Conservation (phyloP, 2,113 vertebrate genomes). For the Xenus cinereus region DNA sequence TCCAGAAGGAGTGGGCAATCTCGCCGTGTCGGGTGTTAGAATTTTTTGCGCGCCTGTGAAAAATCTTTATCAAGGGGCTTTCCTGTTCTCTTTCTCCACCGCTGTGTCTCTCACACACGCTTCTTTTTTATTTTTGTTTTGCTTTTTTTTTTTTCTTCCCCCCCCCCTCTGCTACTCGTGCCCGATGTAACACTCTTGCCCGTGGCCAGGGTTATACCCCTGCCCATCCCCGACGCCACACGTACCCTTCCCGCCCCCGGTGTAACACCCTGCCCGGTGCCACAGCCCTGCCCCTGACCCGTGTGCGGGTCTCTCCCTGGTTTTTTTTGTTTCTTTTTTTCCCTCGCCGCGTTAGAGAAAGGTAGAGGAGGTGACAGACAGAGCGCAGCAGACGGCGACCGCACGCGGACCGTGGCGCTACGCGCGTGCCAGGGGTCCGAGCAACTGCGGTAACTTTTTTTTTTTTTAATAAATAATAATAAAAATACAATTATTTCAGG, state of each 20-base stretch:
- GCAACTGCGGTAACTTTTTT: background rate
- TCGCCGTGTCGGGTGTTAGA: background rate
- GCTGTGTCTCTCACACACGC: too few relatives aligned
- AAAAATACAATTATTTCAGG: background rate
- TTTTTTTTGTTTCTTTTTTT: too few relatives aligned
- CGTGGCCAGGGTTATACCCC: too few relatives aligned
- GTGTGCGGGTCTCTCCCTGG: background rate
- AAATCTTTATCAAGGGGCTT: background rate
- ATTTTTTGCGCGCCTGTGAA: background rate
- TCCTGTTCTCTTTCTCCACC: background rate
- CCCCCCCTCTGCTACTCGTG: too few relatives aligned
- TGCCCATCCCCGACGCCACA: background rate
- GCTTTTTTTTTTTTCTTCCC: too few relatives aligned
- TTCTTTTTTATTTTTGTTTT: background rate
- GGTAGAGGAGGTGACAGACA: background rate
- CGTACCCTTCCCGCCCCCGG: background rate
- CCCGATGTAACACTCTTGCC: background rate
- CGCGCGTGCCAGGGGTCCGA: background rate
- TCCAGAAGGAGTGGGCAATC: background rate
- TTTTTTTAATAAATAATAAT: background rate
- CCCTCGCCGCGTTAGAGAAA: background rate
- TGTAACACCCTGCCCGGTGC: background rate
- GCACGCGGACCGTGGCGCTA: background rate
- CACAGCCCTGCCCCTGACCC: background rate
- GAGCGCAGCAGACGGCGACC: background rate